A percentile compares a stretch with the other conserved stretches of the same genome.
Conservation (phyloP, 2,113 vertebrate species). For the Prolemur simus region DNA sequence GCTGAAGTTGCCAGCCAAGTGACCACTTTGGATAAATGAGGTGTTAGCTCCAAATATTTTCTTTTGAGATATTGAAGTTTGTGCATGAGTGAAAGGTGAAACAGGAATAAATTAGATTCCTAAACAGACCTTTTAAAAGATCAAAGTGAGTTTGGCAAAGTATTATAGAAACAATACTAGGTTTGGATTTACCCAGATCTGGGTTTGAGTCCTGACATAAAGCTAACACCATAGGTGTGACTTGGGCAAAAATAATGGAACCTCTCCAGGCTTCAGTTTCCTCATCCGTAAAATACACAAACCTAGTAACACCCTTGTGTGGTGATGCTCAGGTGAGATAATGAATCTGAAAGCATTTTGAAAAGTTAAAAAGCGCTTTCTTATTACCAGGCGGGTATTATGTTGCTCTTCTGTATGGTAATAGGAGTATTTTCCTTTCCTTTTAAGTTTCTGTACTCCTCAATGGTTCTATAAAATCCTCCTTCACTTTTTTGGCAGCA, state of each 20-base stretch:
- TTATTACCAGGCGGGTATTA: not conserved
- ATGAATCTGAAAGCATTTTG: not conserved
- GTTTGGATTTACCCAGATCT: not conserved
- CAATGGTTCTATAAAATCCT: not conserved
- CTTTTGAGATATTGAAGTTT: slow-evolving; percentile 33
- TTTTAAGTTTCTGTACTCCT: not conserved
- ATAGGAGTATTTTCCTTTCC: not conserved
- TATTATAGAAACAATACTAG: not conserved
- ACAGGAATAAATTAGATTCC: not conserved
- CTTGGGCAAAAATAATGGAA: not conserved
- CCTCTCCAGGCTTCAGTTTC: not conserved
- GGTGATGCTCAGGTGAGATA: not conserved
- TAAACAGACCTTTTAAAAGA: not conserved
- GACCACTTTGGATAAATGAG: slow-evolving; percentile 42
- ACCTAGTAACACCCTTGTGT: not conserved
- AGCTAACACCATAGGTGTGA: not conserved
- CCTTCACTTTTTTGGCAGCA: not conserved
- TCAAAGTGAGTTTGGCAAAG: slow-evolving; percentile 24
- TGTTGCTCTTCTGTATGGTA: not conserved
- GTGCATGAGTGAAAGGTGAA: not conserved
- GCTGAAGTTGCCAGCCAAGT: not conserved
- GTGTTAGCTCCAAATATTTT: slow-evolving; percentile 46
- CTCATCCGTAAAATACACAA: not conserved
- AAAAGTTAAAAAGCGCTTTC: not conserved
- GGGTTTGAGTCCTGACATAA: not conserved